Base-by-base conservation (phyloP, 1,140 invertebrate species). In the Pseudomyrmex dendroicus region DNA sequence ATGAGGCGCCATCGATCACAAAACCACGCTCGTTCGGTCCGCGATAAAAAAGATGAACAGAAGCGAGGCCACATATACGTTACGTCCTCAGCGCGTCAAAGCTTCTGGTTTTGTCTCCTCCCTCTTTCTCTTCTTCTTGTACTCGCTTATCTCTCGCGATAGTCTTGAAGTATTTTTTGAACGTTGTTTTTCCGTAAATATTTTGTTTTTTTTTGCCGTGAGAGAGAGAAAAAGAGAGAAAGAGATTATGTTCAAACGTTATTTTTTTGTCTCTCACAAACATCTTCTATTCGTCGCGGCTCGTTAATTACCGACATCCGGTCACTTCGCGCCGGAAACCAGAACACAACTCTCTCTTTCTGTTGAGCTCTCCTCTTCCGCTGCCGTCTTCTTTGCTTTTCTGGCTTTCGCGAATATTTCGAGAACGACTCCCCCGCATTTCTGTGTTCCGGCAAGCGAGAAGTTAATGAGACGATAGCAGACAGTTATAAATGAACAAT, bases 401-500 rank as follows among this genome's bases (percentile, higher is more conserved):
- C 54, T 17, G 48, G 44, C 63, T 63, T 56, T 70, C 82, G 73
- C 15, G 44, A 82, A 78, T 87, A 87, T 87, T 87, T 87, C 67
- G 80, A 87, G 86, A 86, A 66, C 59, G 67, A 70, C 73, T 83
- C 67, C 63, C 35, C 25, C 56, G 82, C 86, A 84, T 82, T 77
- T 67, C 35, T 35, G 35, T 61, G 85, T 87, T 82, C 74, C 74
- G 74, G 64, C 68, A 84, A 87, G 67, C 82, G 82, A 59, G 86
- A 73, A 64, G 83, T 87, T 88, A 88, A 88, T 87, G 86, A 88
- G 86, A 87, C 86, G 83, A 56, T 57, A 73, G 86, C 86, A 68
- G 83, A 87, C 83, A 88, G 86, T 84, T 87, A 88, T 85, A 87
- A 88, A 88, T 87, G 86, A 88, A 77, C 86, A 86, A 87, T 87